Evolutionary conservation across 2,113 vertebrate species (phyloP), one percentile per base, ranked within the genome.

Genomic region (Centropus bengalensis): DNA sequence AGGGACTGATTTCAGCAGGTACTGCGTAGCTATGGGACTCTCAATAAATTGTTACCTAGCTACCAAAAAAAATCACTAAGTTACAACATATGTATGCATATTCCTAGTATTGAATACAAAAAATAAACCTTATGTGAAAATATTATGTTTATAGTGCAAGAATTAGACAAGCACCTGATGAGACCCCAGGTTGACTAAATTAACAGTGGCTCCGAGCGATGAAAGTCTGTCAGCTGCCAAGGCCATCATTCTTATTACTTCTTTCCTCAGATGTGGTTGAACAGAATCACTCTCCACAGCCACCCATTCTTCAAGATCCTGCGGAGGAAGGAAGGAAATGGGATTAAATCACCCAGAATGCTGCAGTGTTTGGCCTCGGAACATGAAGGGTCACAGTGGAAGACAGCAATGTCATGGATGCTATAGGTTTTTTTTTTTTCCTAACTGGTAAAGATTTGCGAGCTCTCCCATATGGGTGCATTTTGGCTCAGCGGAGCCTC

Each of bases 231-330:
- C 96, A 14, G 97, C 98, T 11, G 97, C 97, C 92, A 98, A 14
- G 0, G 96, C 88, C 97, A 98, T 98, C 99, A 99, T 99, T 28
- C 44, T 63, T 51, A 97, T 97, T 7, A 99, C 84, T 67, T 99
- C 97, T 23, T 82, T 51, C 80, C 99, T 97, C 85, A 98, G 98
- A 3, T 66, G 19, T 2, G 98, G 96, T 32, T 99, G 98, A 49
- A 98, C 93, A 42, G 99, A 99, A 88, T 99, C 98, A 0, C 99
- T 99, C 96, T 99, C 97, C 7, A 99, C 92, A 5, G 98, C 98
- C 78, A 99, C 97, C 99, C 99, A 99, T 24, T 99, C 97, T 51
- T 97, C 95, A 36, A 99, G 98, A 22, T 73, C 93, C 99, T 99
- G 82, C 4, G 8, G 23, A 28, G 69, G 79, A 75, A 93, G 47